These are phyloP conservation scores for Sebastes matsubarae DNA, from an alignment of 2,797 vertebrate species.

Conservation along the genomic window DNA sequence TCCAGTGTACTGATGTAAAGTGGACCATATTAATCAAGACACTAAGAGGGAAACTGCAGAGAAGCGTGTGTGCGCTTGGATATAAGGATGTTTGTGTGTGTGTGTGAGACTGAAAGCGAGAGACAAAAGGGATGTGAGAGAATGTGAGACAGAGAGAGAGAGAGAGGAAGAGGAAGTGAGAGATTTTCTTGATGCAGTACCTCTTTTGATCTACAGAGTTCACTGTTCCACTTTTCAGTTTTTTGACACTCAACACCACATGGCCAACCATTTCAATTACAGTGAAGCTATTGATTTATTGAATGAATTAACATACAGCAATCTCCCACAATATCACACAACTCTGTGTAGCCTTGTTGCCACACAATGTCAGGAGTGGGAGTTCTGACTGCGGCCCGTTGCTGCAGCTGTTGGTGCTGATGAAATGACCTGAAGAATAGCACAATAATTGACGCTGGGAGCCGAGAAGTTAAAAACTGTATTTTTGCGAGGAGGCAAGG, in stretches of 20 bases:
- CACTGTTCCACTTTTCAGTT: constrained; percentile 76
- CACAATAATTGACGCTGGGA: constrained; percentile 36
- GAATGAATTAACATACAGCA: constrained; percentile 79
- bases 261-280: constrained; percentile 72
- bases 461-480: constrained; percentile 15
- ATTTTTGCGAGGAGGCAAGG: constrained; percentile 7
- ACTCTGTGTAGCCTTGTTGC: constrained; percentile 54
- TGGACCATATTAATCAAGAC: constrained; percentile 84
- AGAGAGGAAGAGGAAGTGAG: background rate
- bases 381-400: constrained; percentile 5
- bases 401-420: constrained; percentile 32
- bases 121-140: constrained; percentile 23
- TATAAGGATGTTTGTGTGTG: constrained; percentile 9
- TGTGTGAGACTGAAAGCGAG: background rate
- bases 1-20: constrained; percentile 78
- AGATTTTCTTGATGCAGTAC: constrained; percentile 48
- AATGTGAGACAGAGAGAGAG: background rate
- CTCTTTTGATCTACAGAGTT: constrained; percentile 72
- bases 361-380: constrained; percentile 40
- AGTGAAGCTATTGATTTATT: constrained; percentile 78
- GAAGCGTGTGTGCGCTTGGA: background rate
- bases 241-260: constrained; percentile 24
- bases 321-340: constrained; percentile 66
- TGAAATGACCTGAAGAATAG: constrained; percentile 41
- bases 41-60: constrained; percentile 58